These are phyloP conservation scores for Cotesia chilonis DNA, from an alignment of 1,140 invertebrate genomes.

Conservation along the genomic window DNA sequence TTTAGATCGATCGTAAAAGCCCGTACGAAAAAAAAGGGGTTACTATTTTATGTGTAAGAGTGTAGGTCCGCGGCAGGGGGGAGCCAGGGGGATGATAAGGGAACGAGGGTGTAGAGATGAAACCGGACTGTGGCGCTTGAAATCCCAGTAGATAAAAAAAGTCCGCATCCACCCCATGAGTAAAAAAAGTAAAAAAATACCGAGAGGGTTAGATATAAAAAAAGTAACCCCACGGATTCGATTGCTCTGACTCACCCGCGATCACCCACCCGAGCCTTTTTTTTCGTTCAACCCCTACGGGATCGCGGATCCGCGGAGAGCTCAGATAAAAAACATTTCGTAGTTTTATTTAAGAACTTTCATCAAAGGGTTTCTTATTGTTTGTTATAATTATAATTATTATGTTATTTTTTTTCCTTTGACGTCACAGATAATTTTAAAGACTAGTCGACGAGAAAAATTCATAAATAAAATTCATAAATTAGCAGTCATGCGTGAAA, in stretches of 20 bases:
- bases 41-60: slow-evolving; percentile 31
- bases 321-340: no score
- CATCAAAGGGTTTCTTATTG: slow-evolving; percentile 16
- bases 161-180: slow-evolving; percentile 50
- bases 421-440: no score
- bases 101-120: slow-evolving; percentile 43
- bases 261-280: slow-evolving; percentile 18
- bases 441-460: no score
- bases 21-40: slow-evolving; percentile 16
- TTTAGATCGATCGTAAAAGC: slow-evolving; percentile 51
- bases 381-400: no score
- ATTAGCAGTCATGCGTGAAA: no score
- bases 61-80: slow-evolving; percentile 19
- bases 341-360: no score
- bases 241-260: slow-evolving; percentile 40
- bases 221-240: slow-evolving; percentile 31
- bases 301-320: slow-evolving; percentile 22
- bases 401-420: no score
- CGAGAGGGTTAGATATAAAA: slow-evolving; percentile 9
- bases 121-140: slow-evolving; percentile 58
- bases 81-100: slow-evolving; percentile 30
- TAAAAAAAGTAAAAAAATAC: background rate
- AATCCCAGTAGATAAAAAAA: slow-evolving; percentile 64
- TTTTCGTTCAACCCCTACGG: slow-evolving; percentile 32
- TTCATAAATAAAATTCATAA: no score